A percentile compares a stretch with the other conserved stretches of the same genome.
These are phyloP conservation scores for Mirounga angustirostris DNA, from an alignment of 2,113 vertebrate genomes.

Conservation along the genomic window DNA sequence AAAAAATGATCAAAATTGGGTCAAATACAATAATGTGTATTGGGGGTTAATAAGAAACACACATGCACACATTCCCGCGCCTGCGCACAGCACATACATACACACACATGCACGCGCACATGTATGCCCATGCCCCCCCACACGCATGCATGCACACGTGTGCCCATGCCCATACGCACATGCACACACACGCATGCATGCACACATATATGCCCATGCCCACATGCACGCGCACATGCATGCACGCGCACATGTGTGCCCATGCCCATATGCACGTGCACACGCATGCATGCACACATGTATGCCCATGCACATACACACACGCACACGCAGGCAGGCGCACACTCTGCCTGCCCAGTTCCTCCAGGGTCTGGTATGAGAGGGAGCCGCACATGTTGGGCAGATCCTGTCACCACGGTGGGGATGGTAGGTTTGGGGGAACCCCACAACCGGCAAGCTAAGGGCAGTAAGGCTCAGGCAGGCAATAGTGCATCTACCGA, in stretches of 20 bases:
- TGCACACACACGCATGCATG: fast-evolving
- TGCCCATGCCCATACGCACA: too few relatives aligned
- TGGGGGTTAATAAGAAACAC: neutral
- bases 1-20: neutral
- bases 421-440: neutral
- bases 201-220: too few relatives aligned
- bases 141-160: too few relatives aligned
- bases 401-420: neutral
- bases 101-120: fast-evolving
- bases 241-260: too few relatives aligned
- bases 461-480: neutral
- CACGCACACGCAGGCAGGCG: neutral
- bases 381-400: fast-evolving
- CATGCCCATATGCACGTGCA: neutral
- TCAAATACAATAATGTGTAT: neutral
- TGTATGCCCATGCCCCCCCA: too few relatives aligned
- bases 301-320: neutral
- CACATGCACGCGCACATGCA: too few relatives aligned
- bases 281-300: too few relatives aligned
- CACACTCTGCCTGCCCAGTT: fast-evolving
- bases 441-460: fast-evolving
- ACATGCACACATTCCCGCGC: neutral
- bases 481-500: fast-evolving
- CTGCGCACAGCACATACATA: too few relatives aligned
- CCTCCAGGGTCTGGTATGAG: fast-evolving